Percentiles rank a stretch among this genome's conserved stretches.
Evolutionary conservation across 2,797 vertebrate species (phyloP).

Genomic region (Knipowitschia caucasica): DNA sequence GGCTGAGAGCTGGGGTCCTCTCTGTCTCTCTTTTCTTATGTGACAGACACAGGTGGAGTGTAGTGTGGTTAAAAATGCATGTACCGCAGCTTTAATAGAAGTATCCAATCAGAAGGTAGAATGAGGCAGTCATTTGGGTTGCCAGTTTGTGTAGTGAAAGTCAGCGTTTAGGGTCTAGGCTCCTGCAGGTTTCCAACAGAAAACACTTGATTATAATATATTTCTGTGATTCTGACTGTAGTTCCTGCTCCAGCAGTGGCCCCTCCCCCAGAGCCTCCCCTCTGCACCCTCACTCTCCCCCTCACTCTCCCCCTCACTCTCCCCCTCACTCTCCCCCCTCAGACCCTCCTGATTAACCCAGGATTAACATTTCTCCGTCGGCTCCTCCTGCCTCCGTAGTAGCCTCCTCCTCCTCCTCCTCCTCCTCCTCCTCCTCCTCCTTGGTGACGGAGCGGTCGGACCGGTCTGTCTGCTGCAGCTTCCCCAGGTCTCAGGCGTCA

Average conservation of each 20-base stretch:
- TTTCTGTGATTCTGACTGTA: no score
- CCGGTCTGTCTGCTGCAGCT: neutral
- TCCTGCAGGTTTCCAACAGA: no score
- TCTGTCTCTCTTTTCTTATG: no score
- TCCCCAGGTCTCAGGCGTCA: neutral
- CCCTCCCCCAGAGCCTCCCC: neutral
- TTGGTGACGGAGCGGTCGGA: neutral
- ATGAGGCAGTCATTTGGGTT: no score
- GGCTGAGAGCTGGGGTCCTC: no score
- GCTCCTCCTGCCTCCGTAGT: neutral
- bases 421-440: neutral
- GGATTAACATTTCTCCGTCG: conserved; percentile 4
- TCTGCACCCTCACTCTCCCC: neutral
- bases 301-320: neutral
- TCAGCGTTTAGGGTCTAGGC: no score
- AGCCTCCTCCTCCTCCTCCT: neutral
- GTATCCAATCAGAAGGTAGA: no score
- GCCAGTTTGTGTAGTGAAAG: no score
- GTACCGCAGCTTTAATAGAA: no score
- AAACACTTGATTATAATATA: no score
- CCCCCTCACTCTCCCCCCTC: neutral
- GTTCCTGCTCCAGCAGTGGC: neutral
- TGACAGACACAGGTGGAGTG: no score
- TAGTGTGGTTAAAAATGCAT: no score
- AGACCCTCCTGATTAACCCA: conserved; percentile 6